These are phyloP conservation scores for Melozone crissalis DNA, from an alignment of 2,113 vertebrate species.

Conservation along the genomic window DNA sequence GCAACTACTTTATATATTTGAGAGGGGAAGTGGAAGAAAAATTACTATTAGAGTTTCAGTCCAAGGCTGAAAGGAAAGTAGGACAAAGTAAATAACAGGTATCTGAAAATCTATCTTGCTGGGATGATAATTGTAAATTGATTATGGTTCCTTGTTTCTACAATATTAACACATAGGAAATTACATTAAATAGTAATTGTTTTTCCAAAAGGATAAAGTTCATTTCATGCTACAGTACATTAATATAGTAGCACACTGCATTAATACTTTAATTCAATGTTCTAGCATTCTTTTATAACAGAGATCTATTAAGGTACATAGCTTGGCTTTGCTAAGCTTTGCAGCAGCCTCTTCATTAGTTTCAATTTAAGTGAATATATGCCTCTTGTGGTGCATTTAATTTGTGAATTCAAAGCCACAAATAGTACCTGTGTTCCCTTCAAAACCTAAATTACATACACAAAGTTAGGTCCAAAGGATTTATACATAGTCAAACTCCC, in stretches of 20 bases:
- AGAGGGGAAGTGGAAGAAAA: background rate
- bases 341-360: constrained; percentile 15
- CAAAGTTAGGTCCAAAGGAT: background rate
- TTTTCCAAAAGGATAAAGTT: constrained; percentile 31
- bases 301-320: background rate
- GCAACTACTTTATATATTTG: background rate
- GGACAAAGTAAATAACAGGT: background rate
- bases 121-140: background rate
- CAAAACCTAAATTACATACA: background rate
- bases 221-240: background rate
- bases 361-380: constrained; percentile 7
- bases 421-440: background rate
- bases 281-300: background rate
- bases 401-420: background rate
- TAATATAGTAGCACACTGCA: background rate
- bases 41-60: background rate
- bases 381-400: background rate
- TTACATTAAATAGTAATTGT: constrained; percentile 26
- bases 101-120: background rate
- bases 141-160: background rate
- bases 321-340: background rate
- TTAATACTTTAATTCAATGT: constrained; percentile 36
- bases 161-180: constrained; percentile 6
- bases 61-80: background rate
- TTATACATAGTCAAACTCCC: background rate